Percentiles rank a stretch among this genome's conserved stretches.
Conservation (phyloP, 2,888 invertebrate species). For the Monopis laevigella region DNA sequence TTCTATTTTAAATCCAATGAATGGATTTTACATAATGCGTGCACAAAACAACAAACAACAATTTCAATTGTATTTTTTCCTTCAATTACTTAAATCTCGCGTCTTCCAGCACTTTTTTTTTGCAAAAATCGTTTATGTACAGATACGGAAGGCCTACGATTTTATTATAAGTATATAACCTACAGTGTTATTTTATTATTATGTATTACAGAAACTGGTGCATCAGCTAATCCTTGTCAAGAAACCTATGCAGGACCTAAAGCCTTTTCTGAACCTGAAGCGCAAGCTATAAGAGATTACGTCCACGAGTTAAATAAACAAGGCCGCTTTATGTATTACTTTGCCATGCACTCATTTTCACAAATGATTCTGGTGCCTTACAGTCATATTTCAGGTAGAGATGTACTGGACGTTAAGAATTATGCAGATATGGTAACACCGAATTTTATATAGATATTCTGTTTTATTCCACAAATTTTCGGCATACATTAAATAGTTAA, state of each 20-base stretch:
- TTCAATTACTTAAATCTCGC: too few species aligned
- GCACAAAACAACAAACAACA: too few species aligned
- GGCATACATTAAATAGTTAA: neutral
- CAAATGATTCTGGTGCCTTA: conserved; percentile 57
- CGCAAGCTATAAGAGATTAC: conserved; percentile 38
- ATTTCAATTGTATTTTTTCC: too few species aligned
- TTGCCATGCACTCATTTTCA: conserved; percentile 65
- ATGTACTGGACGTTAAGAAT: conserved; percentile 34
- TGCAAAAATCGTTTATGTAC: too few species aligned
- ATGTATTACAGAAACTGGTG: conserved; percentile 37
- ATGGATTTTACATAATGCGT: too few species aligned
- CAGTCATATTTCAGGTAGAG: conserved; percentile 35
- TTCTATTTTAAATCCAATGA: too few species aligned
- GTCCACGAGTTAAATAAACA: conserved; percentile 28
- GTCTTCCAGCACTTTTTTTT: too few species aligned
- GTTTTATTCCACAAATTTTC: neutral
- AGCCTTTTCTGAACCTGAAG: conserved; percentile 62
- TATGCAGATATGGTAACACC: conserved; percentile 40
- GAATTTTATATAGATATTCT: neutral
- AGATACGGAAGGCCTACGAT: too few species aligned
- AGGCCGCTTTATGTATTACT: conserved; percentile 44
- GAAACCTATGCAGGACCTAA: conserved; percentile 58
- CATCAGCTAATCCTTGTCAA: conserved; percentile 44
- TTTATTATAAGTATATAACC: too few species aligned
- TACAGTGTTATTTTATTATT: too few species aligned